Evolutionary conservation across 2,888 invertebrate species (phyloP), one percentile per base, ranked within the genome.

Genomic region (Lithophane semibrunnea): DNA sequence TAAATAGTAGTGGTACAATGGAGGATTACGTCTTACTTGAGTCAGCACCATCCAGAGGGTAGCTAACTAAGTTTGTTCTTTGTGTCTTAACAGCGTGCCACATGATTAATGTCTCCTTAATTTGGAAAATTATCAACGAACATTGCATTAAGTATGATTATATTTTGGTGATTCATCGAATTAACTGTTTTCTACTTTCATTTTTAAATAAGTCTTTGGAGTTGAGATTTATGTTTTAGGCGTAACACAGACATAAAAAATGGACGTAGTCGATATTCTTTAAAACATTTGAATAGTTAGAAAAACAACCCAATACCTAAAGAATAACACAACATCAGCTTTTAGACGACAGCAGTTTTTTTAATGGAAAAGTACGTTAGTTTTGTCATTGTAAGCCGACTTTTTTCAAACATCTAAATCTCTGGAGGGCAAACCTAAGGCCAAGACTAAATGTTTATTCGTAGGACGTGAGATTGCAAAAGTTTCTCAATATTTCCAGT

Each of bases 21-120:
- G 47, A 80, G 49, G 73, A 75, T 83, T 83, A 75, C 70, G 18
- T 61, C 68, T 74, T 69, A 83, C 79, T 83, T n/a, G 61, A 80
- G 74, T 76, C 37, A 37, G 63, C 71, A 75, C 79, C 75, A 80
- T 65, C 71, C 49, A 75, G 54, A 77, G 74, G 60, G 75, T 74
- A 77, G 37, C 54, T 69, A 86, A 86, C 80, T 79, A 63, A 82
- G 72, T 85, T 83, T 63, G 73, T 77, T 78, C 75, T 79, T 77
- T 82, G 67, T 75, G 77, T 80, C 86, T 69, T 47, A 75, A 74
- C 81, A 83, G 86, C 60, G 75, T 87, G 87, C 87, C 67, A 75
- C 83, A 79, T 79, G 86, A 86, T 80, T 80, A 77, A 86, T 86
- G 80, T 49, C 60, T 56, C 47, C 37, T 49, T 80, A 77, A 76